phyloP scores from a whole-genome alignment of 2,113 vertebrate species.

The Salvelinus namaycush region DNA sequence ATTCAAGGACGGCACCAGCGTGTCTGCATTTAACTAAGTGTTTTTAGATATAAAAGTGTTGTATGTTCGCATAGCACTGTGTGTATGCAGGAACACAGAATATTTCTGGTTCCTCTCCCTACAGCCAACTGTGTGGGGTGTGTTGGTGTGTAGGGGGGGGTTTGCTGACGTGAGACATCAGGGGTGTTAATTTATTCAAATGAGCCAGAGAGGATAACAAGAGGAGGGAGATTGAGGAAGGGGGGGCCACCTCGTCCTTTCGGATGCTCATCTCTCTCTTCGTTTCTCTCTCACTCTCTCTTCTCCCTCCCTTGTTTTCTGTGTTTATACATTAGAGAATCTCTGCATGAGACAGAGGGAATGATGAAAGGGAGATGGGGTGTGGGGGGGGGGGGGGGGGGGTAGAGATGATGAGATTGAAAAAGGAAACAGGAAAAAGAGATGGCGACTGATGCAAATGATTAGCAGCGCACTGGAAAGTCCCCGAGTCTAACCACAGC shows the following conservation, averaged over 20 bases:
- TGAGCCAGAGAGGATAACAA: conserved; percentile 71
- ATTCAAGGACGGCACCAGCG: conserved; percentile 35
- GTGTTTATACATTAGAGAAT: conserved; percentile 43
- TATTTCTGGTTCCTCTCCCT: too few relatives aligned
- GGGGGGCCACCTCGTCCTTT: conserved; percentile 52
- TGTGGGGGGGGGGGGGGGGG: too few relatives aligned
- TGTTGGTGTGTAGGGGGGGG: too few relatives aligned
- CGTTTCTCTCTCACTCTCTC: conserved; percentile 11
- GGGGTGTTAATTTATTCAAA: conserved; percentile 81
- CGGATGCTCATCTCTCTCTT: conserved; percentile 42
- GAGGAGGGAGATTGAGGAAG: conserved; percentile 46
- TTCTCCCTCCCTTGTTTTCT: conserved; percentile 36
- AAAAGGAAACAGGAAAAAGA: conserved; percentile 17
- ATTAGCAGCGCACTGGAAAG: not conserved
- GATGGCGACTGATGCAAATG: conserved; percentile 25
- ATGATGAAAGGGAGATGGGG: conserved; percentile 12
- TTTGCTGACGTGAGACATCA: conserved; percentile 50
- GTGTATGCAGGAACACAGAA: not conserved
- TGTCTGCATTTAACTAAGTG: conserved; percentile 48
- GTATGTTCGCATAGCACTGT: not conserved
- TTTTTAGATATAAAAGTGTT: too few relatives aligned
- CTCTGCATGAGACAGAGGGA: conserved; percentile 48
- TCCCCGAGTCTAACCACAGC: conserved; percentile 45
- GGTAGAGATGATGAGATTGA: not conserved
- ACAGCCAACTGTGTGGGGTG: too few relatives aligned